Evolutionary conservation across 2,888 invertebrate genomes (phyloP).

Genomic region (Folsomia manolachei): DNA sequence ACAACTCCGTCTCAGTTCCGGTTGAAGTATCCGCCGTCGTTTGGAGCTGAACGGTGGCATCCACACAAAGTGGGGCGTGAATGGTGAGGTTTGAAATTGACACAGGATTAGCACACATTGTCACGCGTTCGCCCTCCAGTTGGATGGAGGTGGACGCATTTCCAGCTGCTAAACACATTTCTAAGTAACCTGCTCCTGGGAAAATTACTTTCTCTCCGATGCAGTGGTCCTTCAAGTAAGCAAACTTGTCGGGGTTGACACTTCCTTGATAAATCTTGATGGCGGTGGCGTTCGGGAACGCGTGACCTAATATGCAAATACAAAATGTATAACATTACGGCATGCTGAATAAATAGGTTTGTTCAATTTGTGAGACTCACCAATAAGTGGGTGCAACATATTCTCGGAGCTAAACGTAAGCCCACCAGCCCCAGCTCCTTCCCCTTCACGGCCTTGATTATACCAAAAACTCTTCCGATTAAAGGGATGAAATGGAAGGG

Average conservation of each 20-base stretch:
- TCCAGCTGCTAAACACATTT: conserved; percentile 33
- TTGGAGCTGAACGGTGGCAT: conserved; percentile 33
- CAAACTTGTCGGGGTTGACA: conserved; percentile 32
- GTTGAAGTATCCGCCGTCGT: conserved; percentile 6
- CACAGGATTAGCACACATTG: conserved; percentile 13
- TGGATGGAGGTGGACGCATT: conserved; percentile 23
- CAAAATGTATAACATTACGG: too few relatives aligned
- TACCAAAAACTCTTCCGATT: background rate
- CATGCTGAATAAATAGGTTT: too few relatives aligned
- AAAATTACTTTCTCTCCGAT: conserved; percentile 34
- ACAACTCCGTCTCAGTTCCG: too few relatives aligned
- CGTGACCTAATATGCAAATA: background rate
- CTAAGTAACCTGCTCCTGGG: conserved; percentile 41
- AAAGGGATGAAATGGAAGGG: conserved; percentile 37
- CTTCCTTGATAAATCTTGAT: conserved; percentile 32
- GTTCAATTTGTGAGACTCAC: too few relatives aligned
- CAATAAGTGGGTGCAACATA: conserved; percentile 34
- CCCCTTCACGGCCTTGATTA: conserved; percentile 9
- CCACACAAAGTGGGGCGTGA: conserved; percentile 36
- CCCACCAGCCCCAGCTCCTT: conserved; percentile 6
- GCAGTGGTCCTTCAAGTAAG: conserved; percentile 35
- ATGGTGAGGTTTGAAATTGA: conserved; percentile 35
- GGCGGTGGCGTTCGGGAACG: conserved; percentile 31
- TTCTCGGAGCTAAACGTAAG: conserved; percentile 20
- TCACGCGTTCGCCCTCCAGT: background rate